Percentiles rank a stretch among this genome's conserved stretches.
phyloP scores from a whole-genome alignment of 2,888 invertebrate species.

The Sepiola atlantica region DNA sequence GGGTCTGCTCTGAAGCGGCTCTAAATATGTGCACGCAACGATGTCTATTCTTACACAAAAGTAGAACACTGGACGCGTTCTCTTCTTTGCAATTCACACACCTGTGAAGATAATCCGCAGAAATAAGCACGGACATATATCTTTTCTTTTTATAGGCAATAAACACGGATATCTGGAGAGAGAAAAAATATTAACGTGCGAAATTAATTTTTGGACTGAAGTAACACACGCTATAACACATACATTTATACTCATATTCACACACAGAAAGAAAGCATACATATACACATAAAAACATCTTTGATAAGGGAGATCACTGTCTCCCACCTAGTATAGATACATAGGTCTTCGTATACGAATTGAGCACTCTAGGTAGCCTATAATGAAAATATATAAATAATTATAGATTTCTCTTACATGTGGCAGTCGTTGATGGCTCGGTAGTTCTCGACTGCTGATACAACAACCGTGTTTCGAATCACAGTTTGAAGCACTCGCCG shows the following conservation, averaged over 20 bases:
- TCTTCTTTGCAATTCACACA: background rate
- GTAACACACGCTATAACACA: background rate
- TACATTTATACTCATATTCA: background rate
- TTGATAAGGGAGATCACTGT: too few relatives aligned
- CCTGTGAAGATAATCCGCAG: background rate
- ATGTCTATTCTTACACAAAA: background rate
- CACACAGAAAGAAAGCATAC: background rate
- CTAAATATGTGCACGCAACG: background rate
- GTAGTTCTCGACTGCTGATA: too few relatives aligned
- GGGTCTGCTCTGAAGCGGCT: background rate
- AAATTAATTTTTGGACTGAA: background rate
- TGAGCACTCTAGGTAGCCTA: too few relatives aligned
- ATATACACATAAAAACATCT: too few relatives aligned
- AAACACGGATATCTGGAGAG: background rate
- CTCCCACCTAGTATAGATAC: too few relatives aligned
- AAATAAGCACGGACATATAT: constrained; percentile 15
- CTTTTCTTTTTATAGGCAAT: constrained; percentile 17
- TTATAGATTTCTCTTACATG: too few relatives aligned
- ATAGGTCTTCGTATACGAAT: too few relatives aligned
- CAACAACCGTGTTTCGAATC: too few relatives aligned
- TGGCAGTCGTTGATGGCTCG: too few relatives aligned
- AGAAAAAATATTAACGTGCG: background rate
- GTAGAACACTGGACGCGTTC: background rate
- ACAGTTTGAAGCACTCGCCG: too few relatives aligned
- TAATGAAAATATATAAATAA: too few relatives aligned